Evolutionary conservation across 2,113 vertebrate species (phyloP).

Genomic region (Catharus fuscescens): DNA sequence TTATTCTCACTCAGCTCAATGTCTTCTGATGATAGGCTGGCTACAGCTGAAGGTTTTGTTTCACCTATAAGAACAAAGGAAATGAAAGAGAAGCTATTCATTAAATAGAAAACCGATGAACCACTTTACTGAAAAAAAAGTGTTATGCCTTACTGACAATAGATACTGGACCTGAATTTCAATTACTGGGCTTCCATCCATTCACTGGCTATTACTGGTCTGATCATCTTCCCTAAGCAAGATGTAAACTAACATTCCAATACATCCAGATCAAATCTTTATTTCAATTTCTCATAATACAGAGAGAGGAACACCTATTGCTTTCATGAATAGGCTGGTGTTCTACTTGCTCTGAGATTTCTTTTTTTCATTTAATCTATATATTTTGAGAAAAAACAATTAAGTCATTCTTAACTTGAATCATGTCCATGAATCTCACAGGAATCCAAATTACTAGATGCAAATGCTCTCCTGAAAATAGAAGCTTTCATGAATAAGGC

Average conservation of each 20-base stretch:
- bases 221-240: not conserved
- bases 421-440: not conserved
- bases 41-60: not conserved
- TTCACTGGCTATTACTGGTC: not conserved
- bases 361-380: not conserved
- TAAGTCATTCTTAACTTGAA: conserved; percentile 8
- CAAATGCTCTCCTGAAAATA: conserved; percentile 17
- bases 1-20: conserved; percentile 56
- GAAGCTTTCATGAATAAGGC: not conserved
- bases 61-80: conserved; percentile 53
- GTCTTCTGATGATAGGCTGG: conserved; percentile 36
- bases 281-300: not conserved
- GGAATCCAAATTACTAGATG: conserved; percentile 1
- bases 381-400: not conserved
- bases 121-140: not conserved
- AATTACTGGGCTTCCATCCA: not conserved
- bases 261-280: not conserved
- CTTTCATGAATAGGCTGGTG: not conserved
- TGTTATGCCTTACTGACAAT: not conserved
- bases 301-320: not conserved
- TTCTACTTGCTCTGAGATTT: not conserved
- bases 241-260: not conserved
- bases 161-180: not conserved
- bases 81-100: conserved; percentile 40
- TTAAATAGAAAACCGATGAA: not conserved